Conservation (phyloP, 1,140 invertebrate species). For the Micrasema longulum region DNA sequence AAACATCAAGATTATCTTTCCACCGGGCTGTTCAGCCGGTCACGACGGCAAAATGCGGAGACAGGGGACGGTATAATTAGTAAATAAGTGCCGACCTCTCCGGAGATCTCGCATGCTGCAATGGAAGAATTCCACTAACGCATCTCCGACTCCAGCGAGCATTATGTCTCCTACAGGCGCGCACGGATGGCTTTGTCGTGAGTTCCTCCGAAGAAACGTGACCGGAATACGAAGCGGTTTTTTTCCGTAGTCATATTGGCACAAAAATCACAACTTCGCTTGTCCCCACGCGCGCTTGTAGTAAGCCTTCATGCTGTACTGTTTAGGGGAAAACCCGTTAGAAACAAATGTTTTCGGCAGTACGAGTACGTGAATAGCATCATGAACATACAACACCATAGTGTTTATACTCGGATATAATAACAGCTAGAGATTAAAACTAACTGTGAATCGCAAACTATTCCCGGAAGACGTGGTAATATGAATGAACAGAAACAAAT, state of each 20-base stretch:
- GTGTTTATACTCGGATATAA: slow-evolving; percentile 16
- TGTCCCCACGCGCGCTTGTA: slow-evolving; percentile 16
- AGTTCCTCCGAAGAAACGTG: slow-evolving; percentile 17
- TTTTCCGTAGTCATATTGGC: slow-evolving; percentile 5
- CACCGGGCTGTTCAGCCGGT: slow-evolving; percentile 4
- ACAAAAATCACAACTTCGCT: slow-evolving; percentile 8
- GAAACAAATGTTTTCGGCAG: slow-evolving; percentile 14
- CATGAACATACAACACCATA: too few relatives aligned
- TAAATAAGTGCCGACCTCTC: slow-evolving; percentile 22
- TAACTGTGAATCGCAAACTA: slow-evolving; percentile 23
- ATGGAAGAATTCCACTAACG: slow-evolving; percentile 12
- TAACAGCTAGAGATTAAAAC: not conserved
- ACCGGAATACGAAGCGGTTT: slow-evolving; percentile 5
- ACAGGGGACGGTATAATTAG: slow-evolving; percentile 38
- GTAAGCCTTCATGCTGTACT: too few relatives aligned
- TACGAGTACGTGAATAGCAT: not conserved
- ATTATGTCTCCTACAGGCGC: slow-evolving; percentile 3
- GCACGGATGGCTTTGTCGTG: slow-evolving; percentile 6
- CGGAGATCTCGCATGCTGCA: not conserved
- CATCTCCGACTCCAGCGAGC: not conserved
- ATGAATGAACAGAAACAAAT: too few relatives aligned
- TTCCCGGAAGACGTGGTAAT: too few relatives aligned
- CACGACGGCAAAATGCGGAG: slow-evolving; percentile 16
- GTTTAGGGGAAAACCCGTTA: slow-evolving; percentile 12
- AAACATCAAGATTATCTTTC: slow-evolving; percentile 27